These are phyloP conservation scores for Amblyteles armatorius DNA, from an alignment of 2,888 invertebrate species.

Conservation along the genomic window DNA sequence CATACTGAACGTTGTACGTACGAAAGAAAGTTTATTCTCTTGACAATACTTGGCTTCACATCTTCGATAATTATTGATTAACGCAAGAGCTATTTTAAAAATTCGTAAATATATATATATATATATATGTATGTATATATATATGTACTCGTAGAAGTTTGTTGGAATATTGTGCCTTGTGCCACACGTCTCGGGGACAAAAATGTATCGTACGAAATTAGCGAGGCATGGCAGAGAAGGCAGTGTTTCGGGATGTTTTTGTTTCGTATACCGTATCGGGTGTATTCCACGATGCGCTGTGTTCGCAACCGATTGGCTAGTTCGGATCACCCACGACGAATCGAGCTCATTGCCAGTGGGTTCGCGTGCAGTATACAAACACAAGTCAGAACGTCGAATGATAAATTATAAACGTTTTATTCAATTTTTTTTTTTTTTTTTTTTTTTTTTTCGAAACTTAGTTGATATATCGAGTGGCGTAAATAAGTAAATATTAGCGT, in stretches of 20 bases:
- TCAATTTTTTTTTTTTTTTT: not conserved
- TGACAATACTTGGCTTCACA: constrained; percentile 55
- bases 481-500: constrained; percentile 39
- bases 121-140: constrained; percentile 6
- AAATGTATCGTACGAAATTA: constrained; percentile 39
- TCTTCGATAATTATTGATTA: constrained; percentile 52
- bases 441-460: constrained; percentile 37
- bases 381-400: constrained; percentile 32
- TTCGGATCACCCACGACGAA: constrained; percentile 39
- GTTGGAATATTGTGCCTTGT: constrained; percentile 39
- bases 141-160: constrained; percentile 45
- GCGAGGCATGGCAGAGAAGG: constrained; percentile 45
- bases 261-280: constrained; percentile 33
- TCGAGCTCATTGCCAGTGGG: constrained; percentile 9
- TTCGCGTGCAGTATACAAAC: constrained; percentile 24
- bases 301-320: constrained; percentile 36
- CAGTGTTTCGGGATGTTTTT: constrained; percentile 43
- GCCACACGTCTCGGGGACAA: constrained; percentile 28
- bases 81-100: constrained; percentile 40
- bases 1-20: constrained; percentile 64
- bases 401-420: constrained; percentile 54
- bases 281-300: constrained; percentile 11
- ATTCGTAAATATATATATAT: constrained; percentile 31
- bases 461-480: constrained; percentile 52
- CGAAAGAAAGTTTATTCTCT: constrained; percentile 53